Percentiles rank a stretch among this genome's conserved stretches.
These are phyloP conservation scores for Choloepus hoffmanni DNA, from an alignment of 2,113 vertebrate genomes.

Conservation along the genomic window DNA sequence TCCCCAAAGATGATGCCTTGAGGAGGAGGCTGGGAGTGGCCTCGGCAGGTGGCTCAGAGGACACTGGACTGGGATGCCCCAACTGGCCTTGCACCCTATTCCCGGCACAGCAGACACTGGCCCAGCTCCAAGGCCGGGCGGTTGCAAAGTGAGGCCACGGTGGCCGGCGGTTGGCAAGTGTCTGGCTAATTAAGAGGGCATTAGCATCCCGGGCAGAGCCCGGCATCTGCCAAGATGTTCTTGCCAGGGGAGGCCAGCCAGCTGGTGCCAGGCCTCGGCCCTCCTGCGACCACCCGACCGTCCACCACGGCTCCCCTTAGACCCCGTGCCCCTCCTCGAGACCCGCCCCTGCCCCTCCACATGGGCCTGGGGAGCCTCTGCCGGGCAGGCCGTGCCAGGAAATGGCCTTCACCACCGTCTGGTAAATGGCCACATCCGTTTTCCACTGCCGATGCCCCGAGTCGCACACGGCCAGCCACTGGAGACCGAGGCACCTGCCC, in stretches of 20 bases:
- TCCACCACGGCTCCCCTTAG: background rate
- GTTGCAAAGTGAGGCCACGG: background rate
- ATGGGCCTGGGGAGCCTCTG: background rate
- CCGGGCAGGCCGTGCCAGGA: background rate
- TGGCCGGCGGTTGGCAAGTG: constrained; percentile 35
- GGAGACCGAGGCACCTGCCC: background rate
- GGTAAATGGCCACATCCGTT: too few relatives aligned
- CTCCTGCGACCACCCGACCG: background rate
- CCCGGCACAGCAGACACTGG: background rate
- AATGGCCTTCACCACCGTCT: too few relatives aligned
- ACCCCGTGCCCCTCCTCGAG: background rate
- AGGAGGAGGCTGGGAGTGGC: background rate
- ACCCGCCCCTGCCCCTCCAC: accelerated
- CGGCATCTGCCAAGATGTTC: constrained; percentile 57
- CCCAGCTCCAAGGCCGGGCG: background rate
- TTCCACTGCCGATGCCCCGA: too few relatives aligned
- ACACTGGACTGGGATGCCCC: background rate
- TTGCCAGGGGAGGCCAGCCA: constrained; percentile 46
- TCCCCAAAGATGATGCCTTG: accelerated
- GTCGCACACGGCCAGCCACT: accelerated
- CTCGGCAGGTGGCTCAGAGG: background rate
- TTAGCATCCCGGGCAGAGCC: constrained; percentile 71
- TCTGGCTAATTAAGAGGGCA: constrained; percentile 78
- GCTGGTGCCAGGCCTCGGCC: constrained; percentile 2
- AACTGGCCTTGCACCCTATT: background rate